Conservation (phyloP, 2,888 invertebrate genomes). For the Eupithecia inturbata region DNA sequence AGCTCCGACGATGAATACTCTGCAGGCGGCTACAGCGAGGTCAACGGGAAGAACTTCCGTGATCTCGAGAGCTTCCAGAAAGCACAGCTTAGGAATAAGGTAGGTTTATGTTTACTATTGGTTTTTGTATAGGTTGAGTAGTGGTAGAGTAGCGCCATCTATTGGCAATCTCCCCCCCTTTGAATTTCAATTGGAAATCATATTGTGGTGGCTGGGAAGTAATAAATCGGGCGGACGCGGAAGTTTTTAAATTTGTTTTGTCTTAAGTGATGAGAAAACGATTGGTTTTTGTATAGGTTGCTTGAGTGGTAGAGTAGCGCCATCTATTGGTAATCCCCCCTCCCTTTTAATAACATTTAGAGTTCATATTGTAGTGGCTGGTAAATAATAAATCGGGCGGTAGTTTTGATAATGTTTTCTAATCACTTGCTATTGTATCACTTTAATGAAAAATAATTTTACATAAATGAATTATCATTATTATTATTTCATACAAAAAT, state of each 20-base stretch:
- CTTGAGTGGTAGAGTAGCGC: background rate
- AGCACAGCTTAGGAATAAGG: slow-evolving; percentile 95
- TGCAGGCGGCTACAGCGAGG: slow-evolving; percentile 76
- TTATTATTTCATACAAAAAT: too few relatives aligned
- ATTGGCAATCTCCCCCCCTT: background rate
- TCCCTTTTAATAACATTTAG: too few relatives aligned
- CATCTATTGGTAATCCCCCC: background rate
- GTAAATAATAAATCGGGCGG: background rate
- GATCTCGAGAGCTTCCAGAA: slow-evolving; percentile 96
- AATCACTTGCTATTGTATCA: background rate
- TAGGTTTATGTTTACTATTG: slow-evolving; percentile 57
- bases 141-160: background rate
- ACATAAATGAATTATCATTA: too few relatives aligned
- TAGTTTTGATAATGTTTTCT: background rate
- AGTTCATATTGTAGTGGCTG: background rate
- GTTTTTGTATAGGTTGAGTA: background rate
- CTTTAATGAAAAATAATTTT: too few relatives aligned
- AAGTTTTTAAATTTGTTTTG: too few relatives aligned
- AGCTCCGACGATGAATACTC: slow-evolving; percentile 92
- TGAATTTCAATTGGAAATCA: too few relatives aligned
- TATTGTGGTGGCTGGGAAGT: background rate
- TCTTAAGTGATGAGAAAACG: too few relatives aligned
- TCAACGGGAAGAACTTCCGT: slow-evolving; percentile 89
- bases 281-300: background rate
- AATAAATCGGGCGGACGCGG: background rate